phyloP scores from a whole-genome alignment of 2,797 vertebrate species.

The Pseudopleuronectes americanus region DNA sequence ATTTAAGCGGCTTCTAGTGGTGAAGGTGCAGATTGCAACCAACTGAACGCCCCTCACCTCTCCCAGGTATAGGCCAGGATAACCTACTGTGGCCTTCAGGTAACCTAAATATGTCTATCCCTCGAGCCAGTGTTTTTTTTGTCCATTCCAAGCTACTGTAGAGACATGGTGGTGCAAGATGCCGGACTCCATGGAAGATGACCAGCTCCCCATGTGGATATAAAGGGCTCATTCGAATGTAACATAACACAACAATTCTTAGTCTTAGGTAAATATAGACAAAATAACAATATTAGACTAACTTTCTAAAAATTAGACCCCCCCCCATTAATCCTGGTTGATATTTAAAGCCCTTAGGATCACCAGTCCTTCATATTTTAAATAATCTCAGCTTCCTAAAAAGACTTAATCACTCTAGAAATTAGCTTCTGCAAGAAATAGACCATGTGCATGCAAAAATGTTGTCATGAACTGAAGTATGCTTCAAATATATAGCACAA shows the following conservation, averaged over 20 bases:
- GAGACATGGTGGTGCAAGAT: no score
- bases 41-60: background rate
- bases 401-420: background rate
- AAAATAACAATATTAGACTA: no score
- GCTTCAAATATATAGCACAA: background rate
- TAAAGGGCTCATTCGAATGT: no score
- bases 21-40: background rate
- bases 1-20: background rate
- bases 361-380: no score
- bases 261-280: no score
- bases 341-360: no score
- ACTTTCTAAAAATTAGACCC: no score
- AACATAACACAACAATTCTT: no score
- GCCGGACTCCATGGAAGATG: no score
- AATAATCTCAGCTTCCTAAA: background rate
- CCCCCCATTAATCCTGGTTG: background rate
- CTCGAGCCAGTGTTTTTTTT: background rate
- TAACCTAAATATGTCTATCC: background rate
- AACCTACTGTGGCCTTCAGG: background rate
- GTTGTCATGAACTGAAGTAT: background rate
- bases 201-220: no score
- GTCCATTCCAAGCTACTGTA: no score
- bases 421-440: background rate
- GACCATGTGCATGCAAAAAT: background rate
- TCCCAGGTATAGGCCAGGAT: no score